phyloP scores from a whole-genome alignment of 2,888 invertebrate species.

The Ectemnius cavifrons region DNA sequence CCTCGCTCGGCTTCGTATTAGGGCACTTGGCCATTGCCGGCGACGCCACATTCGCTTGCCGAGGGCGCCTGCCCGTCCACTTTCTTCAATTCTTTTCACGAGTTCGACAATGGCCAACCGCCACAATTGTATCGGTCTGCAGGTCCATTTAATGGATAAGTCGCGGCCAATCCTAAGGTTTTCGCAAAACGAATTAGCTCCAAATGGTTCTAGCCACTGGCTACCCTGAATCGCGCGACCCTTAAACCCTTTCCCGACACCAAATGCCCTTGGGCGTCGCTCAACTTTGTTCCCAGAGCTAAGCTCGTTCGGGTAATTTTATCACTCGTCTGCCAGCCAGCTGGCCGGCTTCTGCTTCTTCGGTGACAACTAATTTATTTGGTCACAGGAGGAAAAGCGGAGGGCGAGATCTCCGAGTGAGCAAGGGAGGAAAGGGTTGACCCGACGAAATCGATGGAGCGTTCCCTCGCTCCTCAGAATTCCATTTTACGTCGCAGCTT shows the following conservation, averaged over 20 bases:
- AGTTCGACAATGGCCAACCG: constrained; percentile 35
- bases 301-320: constrained; percentile 65
- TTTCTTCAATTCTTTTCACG: constrained; percentile 11
- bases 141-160: constrained; percentile 37
- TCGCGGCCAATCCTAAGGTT: constrained; percentile 30
- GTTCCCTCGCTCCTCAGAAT: constrained; percentile 31
- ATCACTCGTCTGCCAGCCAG: constrained; percentile 59
- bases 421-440: constrained; percentile 53
- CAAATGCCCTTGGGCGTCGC: constrained; percentile 42
- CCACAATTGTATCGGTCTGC: constrained; percentile 32
- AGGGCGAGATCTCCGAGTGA: constrained; percentile 29
- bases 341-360: constrained; percentile 56
- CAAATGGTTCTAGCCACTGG: constrained; percentile 21
- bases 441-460: constrained; percentile 66
- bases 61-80: no score
- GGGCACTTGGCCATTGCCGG: no score
- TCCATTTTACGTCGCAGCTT: constrained; percentile 17
- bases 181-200: constrained; percentile 46
- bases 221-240: constrained; percentile 15
- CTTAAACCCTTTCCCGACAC: constrained; percentile 47
- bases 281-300: constrained; percentile 53
- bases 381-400: constrained; percentile 39
- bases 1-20: no score
- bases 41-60: background rate
- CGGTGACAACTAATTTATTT: constrained; percentile 69